Evolutionary conservation across 2,113 vertebrate genomes (phyloP).

Genomic region (Fregata magnificens): DNA sequence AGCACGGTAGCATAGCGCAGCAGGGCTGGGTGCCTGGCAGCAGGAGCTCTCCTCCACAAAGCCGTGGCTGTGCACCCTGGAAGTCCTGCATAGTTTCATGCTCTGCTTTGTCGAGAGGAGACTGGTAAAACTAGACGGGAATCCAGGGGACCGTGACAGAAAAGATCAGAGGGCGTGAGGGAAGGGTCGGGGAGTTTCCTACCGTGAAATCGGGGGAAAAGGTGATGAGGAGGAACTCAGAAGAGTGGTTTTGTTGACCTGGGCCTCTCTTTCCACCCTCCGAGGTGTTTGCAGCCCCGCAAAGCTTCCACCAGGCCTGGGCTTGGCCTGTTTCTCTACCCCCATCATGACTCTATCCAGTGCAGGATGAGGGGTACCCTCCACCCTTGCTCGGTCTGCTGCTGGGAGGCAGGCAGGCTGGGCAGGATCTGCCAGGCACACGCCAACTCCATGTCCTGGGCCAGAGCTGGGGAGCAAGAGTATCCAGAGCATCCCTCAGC

Average conservation of each 20-base stretch:
- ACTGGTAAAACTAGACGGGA: background rate
- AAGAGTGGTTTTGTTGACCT: background rate
- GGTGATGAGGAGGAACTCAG: background rate
- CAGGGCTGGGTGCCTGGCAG: background rate
- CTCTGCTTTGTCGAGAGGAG: background rate
- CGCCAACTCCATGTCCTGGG: background rate
- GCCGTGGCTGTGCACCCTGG: background rate
- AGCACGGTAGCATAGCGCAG: background rate
- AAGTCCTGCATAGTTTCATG: background rate
- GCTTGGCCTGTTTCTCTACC: background rate
- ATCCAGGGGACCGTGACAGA: background rate
- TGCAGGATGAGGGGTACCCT: background rate
- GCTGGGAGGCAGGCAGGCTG: background rate
- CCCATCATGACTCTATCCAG: background rate
- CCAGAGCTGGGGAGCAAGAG: background rate
- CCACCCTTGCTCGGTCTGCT: rapidly evolving
- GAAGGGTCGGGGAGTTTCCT: background rate
- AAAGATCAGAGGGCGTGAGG: background rate
- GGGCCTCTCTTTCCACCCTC: background rate
- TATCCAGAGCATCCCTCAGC: background rate
- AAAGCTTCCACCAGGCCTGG: background rate
- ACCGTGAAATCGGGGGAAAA: background rate
- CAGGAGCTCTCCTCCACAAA: background rate
- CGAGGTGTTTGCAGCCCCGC: background rate
- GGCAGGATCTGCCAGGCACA: background rate